Conservation (phyloP, 1,140 invertebrate genomes). For the Zaprionus lachaisei region DNA sequence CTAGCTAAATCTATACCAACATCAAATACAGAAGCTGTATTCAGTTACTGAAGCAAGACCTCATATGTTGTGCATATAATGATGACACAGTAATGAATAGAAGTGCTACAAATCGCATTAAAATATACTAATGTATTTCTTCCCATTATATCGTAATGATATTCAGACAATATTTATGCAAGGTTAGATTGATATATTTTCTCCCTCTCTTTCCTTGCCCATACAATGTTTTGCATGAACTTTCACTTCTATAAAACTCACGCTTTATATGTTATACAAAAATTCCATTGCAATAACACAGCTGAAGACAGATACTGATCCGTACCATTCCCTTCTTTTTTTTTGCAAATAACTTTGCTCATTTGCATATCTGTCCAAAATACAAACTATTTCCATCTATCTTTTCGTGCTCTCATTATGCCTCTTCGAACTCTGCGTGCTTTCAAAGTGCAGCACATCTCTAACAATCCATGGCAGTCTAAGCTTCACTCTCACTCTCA, state of each 20-base stretch:
- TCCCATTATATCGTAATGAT: too few species aligned
- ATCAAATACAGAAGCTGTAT: too few species aligned
- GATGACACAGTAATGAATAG: too few species aligned
- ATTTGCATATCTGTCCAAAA: slow-evolving; percentile 1
- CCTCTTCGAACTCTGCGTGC: not conserved
- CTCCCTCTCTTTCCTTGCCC: not conserved
- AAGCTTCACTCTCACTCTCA: slow-evolving; percentile 14
- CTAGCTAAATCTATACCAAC: too few species aligned
- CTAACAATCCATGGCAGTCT: not conserved
- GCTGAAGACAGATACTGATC: not conserved
- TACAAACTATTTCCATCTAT: not conserved
- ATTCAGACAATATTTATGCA: too few species aligned
- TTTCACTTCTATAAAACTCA: slow-evolving; percentile 1
- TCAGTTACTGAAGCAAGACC: too few species aligned
- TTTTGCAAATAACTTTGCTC: not conserved
- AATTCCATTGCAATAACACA: not conserved
- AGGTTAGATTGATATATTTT: not conserved
- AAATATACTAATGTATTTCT: too few species aligned
- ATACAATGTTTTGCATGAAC: not conserved
- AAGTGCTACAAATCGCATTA: too few species aligned
- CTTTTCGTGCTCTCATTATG: not conserved
- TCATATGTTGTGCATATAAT: too few species aligned
- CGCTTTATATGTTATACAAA: not conserved
- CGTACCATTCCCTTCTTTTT: not conserved
- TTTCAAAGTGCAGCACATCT: not conserved